Percentiles rank a stretch among this genome's conserved stretches.
These are phyloP conservation scores for Halocynthia roretzi DNA, from an alignment of 23 tunicate species.

Conservation along the genomic window DNA sequence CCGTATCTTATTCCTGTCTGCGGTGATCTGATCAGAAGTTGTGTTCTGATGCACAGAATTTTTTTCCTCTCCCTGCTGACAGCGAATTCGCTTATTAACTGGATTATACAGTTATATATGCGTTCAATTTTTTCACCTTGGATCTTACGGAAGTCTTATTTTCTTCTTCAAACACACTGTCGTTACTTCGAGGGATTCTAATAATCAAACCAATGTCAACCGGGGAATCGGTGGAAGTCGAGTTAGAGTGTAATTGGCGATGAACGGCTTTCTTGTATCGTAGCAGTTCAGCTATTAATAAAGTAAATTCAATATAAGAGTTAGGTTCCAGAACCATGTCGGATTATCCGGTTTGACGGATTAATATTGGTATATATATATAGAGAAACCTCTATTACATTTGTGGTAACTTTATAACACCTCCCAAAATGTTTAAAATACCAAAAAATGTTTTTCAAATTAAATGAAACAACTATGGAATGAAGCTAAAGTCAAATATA, in stretches of 20 bases:
- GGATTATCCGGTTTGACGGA: too few species aligned
- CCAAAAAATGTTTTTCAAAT: too few species aligned
- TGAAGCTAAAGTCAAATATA: too few species aligned
- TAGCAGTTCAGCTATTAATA: constrained; percentile 13
- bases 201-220: constrained; percentile 15
- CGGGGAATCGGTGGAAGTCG: constrained; percentile 23
- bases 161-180: constrained; percentile 23
- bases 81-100: neutral
- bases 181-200: constrained; percentile 22
- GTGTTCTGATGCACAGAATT: neutral
- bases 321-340: too few species aligned
- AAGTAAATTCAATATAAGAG: too few species aligned
- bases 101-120: neutral
- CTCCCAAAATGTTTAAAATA: too few species aligned
- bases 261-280: constrained; percentile 29
- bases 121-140: constrained; percentile 2
- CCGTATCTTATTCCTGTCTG: constrained; percentile 1
- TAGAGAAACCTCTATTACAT: too few species aligned
- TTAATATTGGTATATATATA: too few species aligned
- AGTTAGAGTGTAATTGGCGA: constrained; percentile 29
- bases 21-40: neutral
- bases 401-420: too few species aligned
- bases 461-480: too few species aligned
- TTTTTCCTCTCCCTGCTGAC: neutral
- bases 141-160: neutral